Percentiles rank a stretch among this genome's conserved stretches.
Evolutionary conservation across 2,113 vertebrate genomes (phyloP).

Genomic region (Stigmatopora nigra): DNA sequence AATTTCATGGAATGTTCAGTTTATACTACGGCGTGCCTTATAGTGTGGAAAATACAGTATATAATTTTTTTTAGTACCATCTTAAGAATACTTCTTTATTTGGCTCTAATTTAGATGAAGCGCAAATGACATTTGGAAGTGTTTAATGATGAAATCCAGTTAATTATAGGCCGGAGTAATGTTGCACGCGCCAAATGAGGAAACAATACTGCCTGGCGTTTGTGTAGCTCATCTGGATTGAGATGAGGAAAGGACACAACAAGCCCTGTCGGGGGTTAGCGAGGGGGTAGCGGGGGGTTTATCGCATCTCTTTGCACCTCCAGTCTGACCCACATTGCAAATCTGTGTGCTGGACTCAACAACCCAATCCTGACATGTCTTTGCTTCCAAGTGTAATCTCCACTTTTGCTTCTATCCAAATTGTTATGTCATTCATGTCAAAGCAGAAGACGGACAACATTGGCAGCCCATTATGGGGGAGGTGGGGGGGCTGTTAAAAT

Average conservation of each 20-base stretch:
- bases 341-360: slow-evolving; percentile 33
- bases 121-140: no score
- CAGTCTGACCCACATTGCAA: slow-evolving; percentile 66
- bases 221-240: slow-evolving; percentile 35
- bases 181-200: slow-evolving; percentile 5
- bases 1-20: no score
- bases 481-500: slow-evolving; percentile 1
- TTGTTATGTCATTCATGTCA: neutral
- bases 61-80: no score
- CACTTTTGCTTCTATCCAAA: slow-evolving; percentile 20
- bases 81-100: no score
- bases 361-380: slow-evolving; percentile 34
- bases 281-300: slow-evolving; percentile 12
- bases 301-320: slow-evolving; percentile 57
- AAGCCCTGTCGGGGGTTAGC: neutral
- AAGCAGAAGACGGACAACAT: slow-evolving; percentile 2
- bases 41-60: no score
- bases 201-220: slow-evolving; percentile 9
- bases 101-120: no score
- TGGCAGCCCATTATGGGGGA: slow-evolving; percentile 17
- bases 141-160: no score
- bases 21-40: no score
- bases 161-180: neutral
- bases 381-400: slow-evolving; percentile 37
- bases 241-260: slow-evolving; percentile 33